Percentiles rank a stretch among this genome's conserved stretches.
Evolutionary conservation across 2,888 invertebrate genomes (phyloP).

Genomic region (Euphydryas editha): DNA sequence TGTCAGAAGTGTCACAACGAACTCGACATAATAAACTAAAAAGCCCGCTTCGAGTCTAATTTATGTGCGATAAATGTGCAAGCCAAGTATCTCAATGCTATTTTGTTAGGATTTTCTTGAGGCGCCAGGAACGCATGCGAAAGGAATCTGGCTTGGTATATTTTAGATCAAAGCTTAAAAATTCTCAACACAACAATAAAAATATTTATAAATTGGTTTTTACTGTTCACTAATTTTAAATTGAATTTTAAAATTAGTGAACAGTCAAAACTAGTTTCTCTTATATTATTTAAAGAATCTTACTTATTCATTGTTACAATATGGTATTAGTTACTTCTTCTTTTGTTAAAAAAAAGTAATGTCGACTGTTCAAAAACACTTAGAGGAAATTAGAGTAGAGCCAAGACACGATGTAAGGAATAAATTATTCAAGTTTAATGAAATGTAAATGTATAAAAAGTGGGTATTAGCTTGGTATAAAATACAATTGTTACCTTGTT

Average conservation of each 20-base stretch:
- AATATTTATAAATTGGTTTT: background rate
- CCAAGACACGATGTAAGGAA: too few relatives aligned
- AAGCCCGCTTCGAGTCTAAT: conserved; percentile 45
- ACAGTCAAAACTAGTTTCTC: too few relatives aligned
- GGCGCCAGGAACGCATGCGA: conserved; percentile 23
- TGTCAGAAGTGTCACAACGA: conserved; percentile 46
- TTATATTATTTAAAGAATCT: too few relatives aligned
- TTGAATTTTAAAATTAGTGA: too few relatives aligned
- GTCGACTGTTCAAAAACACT: too few relatives aligned
- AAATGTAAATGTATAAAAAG: background rate
- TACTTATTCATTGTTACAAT: background rate
- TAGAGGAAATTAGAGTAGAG: too few relatives aligned
- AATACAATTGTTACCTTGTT: background rate
- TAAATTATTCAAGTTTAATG: too few relatives aligned
- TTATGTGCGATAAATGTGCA: conserved; percentile 44
- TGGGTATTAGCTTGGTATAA: background rate
- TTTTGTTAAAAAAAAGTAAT: too few relatives aligned
- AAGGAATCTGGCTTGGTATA: conserved; percentile 40
- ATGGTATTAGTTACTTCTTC: too few relatives aligned
- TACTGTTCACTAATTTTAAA: background rate
- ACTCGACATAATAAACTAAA: conserved; percentile 46
- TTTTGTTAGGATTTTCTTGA: conserved; percentile 40
- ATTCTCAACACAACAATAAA: background rate
- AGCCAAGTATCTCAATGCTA: conserved; percentile 39
- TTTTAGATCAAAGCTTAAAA: conserved; percentile 30